A percentile compares a stretch with the other conserved stretches of the same genome.
phyloP scores from a whole-genome alignment of 2,113 vertebrate genomes.

The Uria aalge region DNA sequence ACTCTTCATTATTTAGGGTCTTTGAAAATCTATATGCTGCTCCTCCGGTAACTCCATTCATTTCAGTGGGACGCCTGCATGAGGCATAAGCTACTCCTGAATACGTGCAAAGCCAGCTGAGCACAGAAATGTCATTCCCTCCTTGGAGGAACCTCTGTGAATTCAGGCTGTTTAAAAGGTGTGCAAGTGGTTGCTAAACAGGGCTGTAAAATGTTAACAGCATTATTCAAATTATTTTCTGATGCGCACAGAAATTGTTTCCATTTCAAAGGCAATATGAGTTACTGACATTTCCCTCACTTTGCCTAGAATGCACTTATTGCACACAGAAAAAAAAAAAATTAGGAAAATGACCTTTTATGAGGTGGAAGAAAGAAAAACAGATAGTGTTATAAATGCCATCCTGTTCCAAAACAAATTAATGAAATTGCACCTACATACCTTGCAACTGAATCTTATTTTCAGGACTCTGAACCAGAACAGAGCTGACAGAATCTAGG shows the following conservation, averaged over 20 bases:
- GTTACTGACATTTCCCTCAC: not conserved
- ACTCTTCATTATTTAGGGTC: not conserved
- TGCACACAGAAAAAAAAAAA: not conserved
- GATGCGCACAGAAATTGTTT: not conserved
- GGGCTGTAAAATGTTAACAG: not conserved
- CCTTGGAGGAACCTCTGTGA: not conserved
- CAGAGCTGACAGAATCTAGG: conserved; percentile 98
- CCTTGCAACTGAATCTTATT: conserved; percentile 99
- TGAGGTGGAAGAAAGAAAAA: not conserved
- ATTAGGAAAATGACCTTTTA: conserved; percentile 16
- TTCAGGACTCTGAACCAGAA: conserved; percentile 97
- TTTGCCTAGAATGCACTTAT: not conserved
- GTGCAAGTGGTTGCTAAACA: not conserved
- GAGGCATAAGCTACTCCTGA: not conserved
- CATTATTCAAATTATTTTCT: not conserved
- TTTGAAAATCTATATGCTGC: not conserved
- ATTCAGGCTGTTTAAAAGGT: not conserved
- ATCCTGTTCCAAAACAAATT: not conserved
- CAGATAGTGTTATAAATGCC: not conserved
- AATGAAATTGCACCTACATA: conserved; percentile 72
- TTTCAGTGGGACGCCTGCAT: not conserved
- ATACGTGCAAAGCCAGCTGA: not conserved
- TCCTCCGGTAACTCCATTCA: not conserved
- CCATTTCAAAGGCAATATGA: not conserved
- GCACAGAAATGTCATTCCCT: not conserved